phyloP scores from a whole-genome alignment of 2,888 invertebrate genomes.

The Ganaspis brasiliensis region DNA sequence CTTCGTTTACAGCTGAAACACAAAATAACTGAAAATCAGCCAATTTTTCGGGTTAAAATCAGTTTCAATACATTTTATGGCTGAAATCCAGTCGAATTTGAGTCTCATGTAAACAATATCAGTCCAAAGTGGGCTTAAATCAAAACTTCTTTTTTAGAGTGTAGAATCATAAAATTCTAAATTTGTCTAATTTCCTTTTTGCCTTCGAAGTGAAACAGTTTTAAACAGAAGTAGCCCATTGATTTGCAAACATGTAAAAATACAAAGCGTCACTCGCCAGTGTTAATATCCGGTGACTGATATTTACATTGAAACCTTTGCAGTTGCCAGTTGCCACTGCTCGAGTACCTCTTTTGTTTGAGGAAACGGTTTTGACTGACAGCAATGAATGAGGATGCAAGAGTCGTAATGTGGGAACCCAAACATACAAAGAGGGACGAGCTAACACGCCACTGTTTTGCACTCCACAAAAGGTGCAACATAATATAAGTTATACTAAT shows the following conservation, averaged over 20 bases:
- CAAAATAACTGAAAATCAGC: too few relatives aligned
- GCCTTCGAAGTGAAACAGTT: conserved; percentile 13
- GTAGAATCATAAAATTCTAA: too few relatives aligned
- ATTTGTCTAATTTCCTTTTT: too few relatives aligned
- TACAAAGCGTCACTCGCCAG: conserved; percentile 4
- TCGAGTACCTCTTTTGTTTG: conserved; percentile 35
- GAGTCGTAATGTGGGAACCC: conserved; percentile 26
- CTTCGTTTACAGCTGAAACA: too few relatives aligned
- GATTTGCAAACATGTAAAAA: conserved; percentile 27
- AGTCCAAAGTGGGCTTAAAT: too few relatives aligned
- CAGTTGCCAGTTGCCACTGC: conserved; percentile 6
- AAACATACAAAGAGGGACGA: conserved; percentile 11
- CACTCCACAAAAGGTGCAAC: background rate
- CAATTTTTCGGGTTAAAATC: too few relatives aligned
- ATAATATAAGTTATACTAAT: conserved; percentile 27
- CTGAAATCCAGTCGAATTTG: too few relatives aligned
- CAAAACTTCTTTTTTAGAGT: too few relatives aligned
- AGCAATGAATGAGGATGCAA: background rate
- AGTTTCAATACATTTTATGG: too few relatives aligned
- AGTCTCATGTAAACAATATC: too few relatives aligned
- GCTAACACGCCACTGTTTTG: conserved; percentile 14
- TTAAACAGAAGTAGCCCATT: conserved; percentile 11
- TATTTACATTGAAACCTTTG: conserved; percentile 35
- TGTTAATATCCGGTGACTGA: conserved; percentile 41
- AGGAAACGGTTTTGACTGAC: conserved; percentile 25